Conservation (phyloP, 2,797 vertebrate species). For the Falco peregrinus region DNA sequence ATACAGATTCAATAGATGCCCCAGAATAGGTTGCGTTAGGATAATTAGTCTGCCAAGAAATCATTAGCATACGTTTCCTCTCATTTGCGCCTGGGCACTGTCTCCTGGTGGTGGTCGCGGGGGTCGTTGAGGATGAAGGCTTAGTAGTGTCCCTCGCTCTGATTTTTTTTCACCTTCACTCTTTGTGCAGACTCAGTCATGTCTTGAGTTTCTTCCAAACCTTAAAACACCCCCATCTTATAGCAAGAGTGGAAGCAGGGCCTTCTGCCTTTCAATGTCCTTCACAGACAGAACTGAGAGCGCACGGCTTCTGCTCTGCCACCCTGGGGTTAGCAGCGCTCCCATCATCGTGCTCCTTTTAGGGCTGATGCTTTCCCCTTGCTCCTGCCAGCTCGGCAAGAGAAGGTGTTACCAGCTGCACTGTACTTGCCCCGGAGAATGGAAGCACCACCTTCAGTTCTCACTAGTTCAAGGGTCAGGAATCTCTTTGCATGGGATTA, state of each 20-base stretch:
- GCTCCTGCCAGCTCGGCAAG: neutral
- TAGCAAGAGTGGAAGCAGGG: neutral
- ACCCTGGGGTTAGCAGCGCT: accelerated
- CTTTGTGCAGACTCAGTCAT: no score
- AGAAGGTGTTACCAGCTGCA: neutral
- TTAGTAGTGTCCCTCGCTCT: no score
- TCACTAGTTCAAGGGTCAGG: neutral
- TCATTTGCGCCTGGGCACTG: no score
- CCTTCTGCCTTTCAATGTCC: neutral
- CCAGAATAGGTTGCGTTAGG: no score
- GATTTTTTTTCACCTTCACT: no score
- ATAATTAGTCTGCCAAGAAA: no score
- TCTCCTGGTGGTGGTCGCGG: no score
- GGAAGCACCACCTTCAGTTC: neutral
- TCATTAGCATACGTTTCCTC: no score
- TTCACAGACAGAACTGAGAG: neutral
- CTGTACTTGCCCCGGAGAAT: neutral
- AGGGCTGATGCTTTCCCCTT: neutral
- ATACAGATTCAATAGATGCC: no score
- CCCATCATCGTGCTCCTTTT: neutral
- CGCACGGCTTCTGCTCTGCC: neutral
- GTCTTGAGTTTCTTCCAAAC: no score
- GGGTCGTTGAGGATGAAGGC: no score
- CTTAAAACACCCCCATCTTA: neutral
- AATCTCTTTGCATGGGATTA: neutral